Percentiles rank a stretch among this genome's conserved stretches.
phyloP scores from a whole-genome alignment of 2,888 invertebrate species.

The Colostygia pectinataria region DNA sequence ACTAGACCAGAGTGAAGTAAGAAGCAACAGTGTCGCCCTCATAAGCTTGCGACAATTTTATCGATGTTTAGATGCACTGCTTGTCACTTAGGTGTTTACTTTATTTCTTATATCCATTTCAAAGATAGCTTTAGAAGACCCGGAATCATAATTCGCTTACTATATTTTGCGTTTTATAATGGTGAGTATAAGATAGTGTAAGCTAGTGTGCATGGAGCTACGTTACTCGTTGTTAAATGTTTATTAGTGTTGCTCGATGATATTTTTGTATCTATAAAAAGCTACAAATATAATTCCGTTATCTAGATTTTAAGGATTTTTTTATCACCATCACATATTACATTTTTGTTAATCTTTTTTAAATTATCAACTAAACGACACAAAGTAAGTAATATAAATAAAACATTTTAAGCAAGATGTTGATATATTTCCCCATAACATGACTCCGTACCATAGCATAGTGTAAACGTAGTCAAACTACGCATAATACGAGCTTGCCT shows the following conservation, averaged over 20 bases:
- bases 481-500: too few species aligned
- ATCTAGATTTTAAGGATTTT: slow-evolving; percentile 10
- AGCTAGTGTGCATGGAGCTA: slow-evolving; percentile 72
- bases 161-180: slow-evolving; percentile 48
- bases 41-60: slow-evolving; percentile 69
- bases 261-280: slow-evolving; percentile 38
- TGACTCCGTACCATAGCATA: neutral
- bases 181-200: slow-evolving; percentile 52
- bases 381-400: neutral
- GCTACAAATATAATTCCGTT: slow-evolving; percentile 26
- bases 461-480: neutral
- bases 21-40: slow-evolving; percentile 77
- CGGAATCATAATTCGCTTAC: slow-evolving; percentile 32
- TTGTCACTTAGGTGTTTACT: slow-evolving; percentile 75
- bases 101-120: slow-evolving; percentile 27
- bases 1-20: slow-evolving; percentile 94
- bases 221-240: slow-evolving; percentile 47
- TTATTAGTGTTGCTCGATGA: slow-evolving; percentile 43
- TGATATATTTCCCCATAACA: neutral
- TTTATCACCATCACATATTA: slow-evolving; percentile 4
- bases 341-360: slow-evolving; percentile 2
- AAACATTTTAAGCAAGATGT: neutral
- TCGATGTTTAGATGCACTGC: slow-evolving; percentile 83
- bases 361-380: slow-evolving; percentile 3
- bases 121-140: slow-evolving; percentile 20